Conservation (phyloP, 1,140 invertebrate genomes). For the Leptestheria dahalacensis region DNA sequence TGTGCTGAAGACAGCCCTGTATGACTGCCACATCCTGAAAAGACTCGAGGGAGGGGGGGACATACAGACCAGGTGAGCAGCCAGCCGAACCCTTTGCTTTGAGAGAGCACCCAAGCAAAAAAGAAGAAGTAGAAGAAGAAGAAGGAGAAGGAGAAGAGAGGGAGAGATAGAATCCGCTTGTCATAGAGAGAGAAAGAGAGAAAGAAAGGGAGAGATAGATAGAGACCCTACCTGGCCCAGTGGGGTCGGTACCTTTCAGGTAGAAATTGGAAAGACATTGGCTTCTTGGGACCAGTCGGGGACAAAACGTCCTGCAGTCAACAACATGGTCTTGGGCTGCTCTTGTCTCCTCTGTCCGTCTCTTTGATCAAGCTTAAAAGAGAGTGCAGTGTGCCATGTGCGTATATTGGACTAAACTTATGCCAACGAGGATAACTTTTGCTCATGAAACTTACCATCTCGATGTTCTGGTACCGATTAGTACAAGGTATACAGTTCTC, state of each 20-base stretch:
- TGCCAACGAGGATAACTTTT: too few relatives aligned
- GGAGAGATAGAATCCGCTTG: background rate
- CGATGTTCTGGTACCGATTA: too few relatives aligned
- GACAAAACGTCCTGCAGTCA: background rate
- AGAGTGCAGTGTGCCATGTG: too few relatives aligned
- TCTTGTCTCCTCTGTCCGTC: too few relatives aligned
- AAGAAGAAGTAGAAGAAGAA: background rate
- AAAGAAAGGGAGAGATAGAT: background rate
- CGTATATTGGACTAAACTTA: too few relatives aligned
- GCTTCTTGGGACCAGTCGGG: background rate
- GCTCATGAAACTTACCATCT: too few relatives aligned
- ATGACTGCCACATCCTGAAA: background rate
- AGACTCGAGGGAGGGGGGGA: background rate
- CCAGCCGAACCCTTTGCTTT: background rate
- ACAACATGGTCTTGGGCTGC: background rate
- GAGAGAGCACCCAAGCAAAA: background rate
- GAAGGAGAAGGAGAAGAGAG: background rate
- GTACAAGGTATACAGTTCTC: too few relatives aligned
- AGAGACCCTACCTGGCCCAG: background rate
- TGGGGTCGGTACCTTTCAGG: background rate
- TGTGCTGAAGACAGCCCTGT: background rate
- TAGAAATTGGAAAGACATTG: background rate
- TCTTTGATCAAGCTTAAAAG: too few relatives aligned
- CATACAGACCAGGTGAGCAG: background rate
- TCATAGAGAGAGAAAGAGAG: background rate